Conservation (phyloP, 2,113 vertebrate genomes). For the Piprites chloris region DNA sequence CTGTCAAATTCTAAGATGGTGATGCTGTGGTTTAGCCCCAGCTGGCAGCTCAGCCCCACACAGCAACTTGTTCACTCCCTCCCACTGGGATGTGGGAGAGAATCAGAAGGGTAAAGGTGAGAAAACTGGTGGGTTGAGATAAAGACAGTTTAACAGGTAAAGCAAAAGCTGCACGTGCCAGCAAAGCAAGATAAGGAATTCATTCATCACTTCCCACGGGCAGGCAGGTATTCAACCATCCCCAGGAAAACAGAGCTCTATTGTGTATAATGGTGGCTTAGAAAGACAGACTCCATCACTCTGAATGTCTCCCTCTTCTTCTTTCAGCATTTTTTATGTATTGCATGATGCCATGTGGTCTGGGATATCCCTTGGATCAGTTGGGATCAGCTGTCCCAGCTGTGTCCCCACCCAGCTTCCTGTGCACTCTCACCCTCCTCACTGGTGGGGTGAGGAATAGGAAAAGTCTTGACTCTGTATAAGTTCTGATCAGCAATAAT, state of each 20-base stretch:
- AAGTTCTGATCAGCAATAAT: background rate
- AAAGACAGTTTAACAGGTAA: background rate
- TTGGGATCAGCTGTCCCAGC: background rate
- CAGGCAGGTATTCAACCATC: background rate
- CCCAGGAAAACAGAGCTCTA: background rate
- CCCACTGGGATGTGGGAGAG: background rate
- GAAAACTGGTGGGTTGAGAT: background rate
- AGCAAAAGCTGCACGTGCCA: background rate
- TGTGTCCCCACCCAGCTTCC: background rate
- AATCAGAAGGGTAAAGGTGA: background rate
- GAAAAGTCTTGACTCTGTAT: background rate
- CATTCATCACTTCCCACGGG: accelerated
- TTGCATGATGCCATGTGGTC: background rate
- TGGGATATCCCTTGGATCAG: background rate
- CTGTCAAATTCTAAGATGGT: background rate
- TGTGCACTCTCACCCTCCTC: background rate
- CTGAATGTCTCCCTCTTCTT: accelerated
- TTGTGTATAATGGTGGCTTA: accelerated
- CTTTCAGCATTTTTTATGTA: background rate
- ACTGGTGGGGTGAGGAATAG: accelerated
- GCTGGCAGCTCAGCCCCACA: background rate
- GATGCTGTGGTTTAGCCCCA: background rate
- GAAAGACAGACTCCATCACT: background rate
- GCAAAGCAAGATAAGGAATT: background rate
- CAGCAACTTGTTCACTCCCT: background rate